Conservation (phyloP, 2,888 invertebrate species). For the Cactoblastis cactorum region DNA sequence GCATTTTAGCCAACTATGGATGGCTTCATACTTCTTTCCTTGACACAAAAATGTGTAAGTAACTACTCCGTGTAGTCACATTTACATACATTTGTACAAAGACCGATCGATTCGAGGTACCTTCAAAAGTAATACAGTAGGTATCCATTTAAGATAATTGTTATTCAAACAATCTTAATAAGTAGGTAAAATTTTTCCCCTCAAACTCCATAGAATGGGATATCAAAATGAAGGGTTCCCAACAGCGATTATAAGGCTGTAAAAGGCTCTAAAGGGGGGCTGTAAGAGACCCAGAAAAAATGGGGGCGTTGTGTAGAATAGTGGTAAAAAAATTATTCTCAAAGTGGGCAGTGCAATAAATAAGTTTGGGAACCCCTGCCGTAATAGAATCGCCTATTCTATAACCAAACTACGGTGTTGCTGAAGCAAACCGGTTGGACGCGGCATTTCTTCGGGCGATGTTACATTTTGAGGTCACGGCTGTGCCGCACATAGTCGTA, state of each 20-base stretch:
- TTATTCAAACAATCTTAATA: background rate
- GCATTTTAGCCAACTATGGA: constrained; percentile 1
- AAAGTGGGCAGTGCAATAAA: too few relatives aligned
- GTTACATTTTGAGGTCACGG: constrained; percentile 36
- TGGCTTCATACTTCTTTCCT: background rate
- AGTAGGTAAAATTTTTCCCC: too few relatives aligned
- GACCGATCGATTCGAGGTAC: background rate
- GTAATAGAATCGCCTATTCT: background rate
- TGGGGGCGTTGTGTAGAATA: too few relatives aligned
- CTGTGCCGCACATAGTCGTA: constrained; percentile 28
- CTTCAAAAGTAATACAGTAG: background rate
- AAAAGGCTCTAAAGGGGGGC: too few relatives aligned
- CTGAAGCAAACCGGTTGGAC: background rate
- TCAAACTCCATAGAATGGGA: too few relatives aligned
- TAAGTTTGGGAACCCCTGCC: too few relatives aligned
- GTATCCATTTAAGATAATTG: background rate
- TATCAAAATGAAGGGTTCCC: too few relatives aligned
- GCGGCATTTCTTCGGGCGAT: constrained; percentile 31
- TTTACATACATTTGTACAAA: background rate
- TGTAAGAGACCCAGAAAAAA: too few relatives aligned
- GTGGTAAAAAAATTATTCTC: too few relatives aligned
- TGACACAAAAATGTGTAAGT: background rate
- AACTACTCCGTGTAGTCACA: background rate
- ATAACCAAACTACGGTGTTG: background rate
- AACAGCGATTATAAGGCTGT: too few relatives aligned